These are phyloP conservation scores for Hypomesus transpacificus DNA, from an alignment of 2,113 vertebrate genomes.

Conservation along the genomic window DNA sequence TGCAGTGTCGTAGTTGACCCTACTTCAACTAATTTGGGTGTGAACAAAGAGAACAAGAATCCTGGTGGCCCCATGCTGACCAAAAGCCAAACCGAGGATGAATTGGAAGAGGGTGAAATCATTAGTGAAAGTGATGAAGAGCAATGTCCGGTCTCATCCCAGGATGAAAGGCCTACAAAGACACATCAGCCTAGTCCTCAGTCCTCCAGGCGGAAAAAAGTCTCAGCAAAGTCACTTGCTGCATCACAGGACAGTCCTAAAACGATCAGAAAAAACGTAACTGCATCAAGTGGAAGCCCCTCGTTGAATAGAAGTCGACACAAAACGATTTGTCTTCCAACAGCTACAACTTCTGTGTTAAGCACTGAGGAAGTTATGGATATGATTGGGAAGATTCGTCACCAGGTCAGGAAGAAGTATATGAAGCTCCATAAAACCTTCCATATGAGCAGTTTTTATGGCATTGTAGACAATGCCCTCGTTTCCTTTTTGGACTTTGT, in stretches of 20 bases:
- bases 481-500: constrained; percentile 85
- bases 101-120: constrained; percentile 92
- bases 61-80: constrained; percentile 66
- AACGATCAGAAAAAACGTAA: constrained; percentile 8
- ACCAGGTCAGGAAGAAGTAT: constrained; percentile 86
- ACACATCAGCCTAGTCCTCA: constrained; percentile 49
- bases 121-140: constrained; percentile 80
- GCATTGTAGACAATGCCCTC: constrained; percentile 86
- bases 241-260: constrained; percentile 31
- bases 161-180: constrained; percentile 45
- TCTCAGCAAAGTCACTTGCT: constrained; percentile 27
- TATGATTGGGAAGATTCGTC: constrained; percentile 79
- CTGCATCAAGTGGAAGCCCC: constrained; percentile 45
- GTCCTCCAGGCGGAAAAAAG: constrained; percentile 27
- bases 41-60: constrained; percentile 93
- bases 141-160: constrained; percentile 41
- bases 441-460: constrained; percentile 83
- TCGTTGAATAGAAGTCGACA: constrained; percentile 61
- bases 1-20: constrained; percentile 37
- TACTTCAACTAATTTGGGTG: constrained; percentile 64
- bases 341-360: constrained; percentile 64
- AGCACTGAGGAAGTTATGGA: constrained; percentile 83
- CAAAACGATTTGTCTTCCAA: constrained; percentile 63
- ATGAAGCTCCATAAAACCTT: constrained; percentile 96
- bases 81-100: constrained; percentile 56